Percentiles rank a stretch among this genome's conserved stretches.
phyloP scores from a whole-genome alignment of 2,797 vertebrate genomes.

The Enoplosus armatus region DNA sequence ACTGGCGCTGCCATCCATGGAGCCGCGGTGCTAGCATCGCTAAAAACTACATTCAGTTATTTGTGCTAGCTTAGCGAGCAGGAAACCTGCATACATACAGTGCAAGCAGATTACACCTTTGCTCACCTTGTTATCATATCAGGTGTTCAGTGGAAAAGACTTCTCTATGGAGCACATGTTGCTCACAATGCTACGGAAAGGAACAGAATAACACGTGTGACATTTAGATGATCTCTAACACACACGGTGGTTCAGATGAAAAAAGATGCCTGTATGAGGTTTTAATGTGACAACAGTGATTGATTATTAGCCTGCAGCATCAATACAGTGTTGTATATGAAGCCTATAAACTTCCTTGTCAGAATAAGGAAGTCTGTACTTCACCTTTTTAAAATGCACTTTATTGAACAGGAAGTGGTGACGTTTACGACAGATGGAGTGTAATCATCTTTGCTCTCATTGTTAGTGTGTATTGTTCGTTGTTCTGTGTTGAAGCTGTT shows the following conservation, averaged over 20 bases:
- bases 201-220: not conserved
- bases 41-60: not conserved
- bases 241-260: not conserved
- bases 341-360: not conserved
- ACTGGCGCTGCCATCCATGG: too few relatives aligned
- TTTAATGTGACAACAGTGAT: not conserved
- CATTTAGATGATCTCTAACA: not conserved
- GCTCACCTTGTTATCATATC: not conserved
- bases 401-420: constrained; percentile 25
- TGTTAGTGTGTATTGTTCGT: not conserved
- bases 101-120: too few relatives aligned
- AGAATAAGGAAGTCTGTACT: not conserved
- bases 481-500: constrained; percentile 5
- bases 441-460: not conserved
- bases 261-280: not conserved
- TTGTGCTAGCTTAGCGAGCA: not conserved
- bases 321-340: not conserved
- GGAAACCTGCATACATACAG: not conserved
- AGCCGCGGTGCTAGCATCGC: not conserved
- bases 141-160: not conserved
- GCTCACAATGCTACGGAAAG: too few relatives aligned
- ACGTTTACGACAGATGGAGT: not conserved
- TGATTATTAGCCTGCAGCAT: not conserved
- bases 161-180: not conserved
- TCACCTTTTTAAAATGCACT: constrained; percentile 43